Base-by-base conservation (phyloP, 2,888 invertebrate genomes). In the Lydus trimaculatus region DNA sequence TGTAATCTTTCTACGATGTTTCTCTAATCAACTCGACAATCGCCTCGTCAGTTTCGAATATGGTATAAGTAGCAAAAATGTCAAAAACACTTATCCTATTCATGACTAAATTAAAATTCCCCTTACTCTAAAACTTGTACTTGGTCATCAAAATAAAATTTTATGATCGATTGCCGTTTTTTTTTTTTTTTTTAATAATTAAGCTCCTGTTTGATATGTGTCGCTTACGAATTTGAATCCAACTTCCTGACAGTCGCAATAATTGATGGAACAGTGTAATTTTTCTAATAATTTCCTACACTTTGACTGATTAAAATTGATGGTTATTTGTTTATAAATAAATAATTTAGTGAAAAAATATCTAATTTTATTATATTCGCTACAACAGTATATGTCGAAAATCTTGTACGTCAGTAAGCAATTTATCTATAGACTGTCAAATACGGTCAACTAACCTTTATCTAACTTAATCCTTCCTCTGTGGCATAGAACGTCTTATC, bases 391-490 rank as follows among this genome's bases (percentile, higher is more conserved):
- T 36, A 60, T 31, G 52, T 58, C 17, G 31, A 23, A 64, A 36
- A 28, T 66, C 48, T 62, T 61, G 60, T 72, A 72, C 75, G 77
- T 78, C 76, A 73, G 75, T 75, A 72, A 72, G 78, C 80, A 81
- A 83, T 82, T 81, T 81, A 82, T 82, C 81, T 80, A 75, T 77
- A 75, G 78, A 75, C 81, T 83, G 83, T 82, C 84, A 82, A 80
- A 81, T 76, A 76, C 78, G 77, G 78, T 78, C 72, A 78, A 77
- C 79, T 77, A 78, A 80, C 80, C 80, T 82, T 83, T 83, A 83
- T 84, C 83, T 82, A 79, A 82, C 81, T 81, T 83, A 83, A 84
- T 84, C 81, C 83, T 78, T 80, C 80, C 79, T 75, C 72, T 79
- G 81, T 78, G 80, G 81, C 78, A n/a, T 75, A 72, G 70, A 75